Evolutionary conservation across 2,113 vertebrate genomes (phyloP).

Genomic region (Promerops cafer): DNA sequence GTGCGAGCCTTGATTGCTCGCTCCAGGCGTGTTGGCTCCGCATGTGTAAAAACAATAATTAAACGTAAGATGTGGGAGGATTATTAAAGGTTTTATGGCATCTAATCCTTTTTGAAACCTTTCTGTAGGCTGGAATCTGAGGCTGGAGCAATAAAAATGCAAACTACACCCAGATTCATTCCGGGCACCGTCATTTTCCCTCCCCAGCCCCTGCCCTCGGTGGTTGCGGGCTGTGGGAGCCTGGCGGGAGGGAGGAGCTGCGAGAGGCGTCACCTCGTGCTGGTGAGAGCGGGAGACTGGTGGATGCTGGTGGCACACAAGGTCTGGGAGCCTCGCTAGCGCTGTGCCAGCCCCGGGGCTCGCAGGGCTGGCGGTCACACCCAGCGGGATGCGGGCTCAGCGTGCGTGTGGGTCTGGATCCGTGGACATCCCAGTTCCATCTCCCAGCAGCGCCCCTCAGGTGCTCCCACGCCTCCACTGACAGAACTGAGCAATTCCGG

Average conservation of each 20-base stretch:
- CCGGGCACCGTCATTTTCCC: neutral
- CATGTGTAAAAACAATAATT: conserved; percentile 62
- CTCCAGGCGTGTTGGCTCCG: conserved; percentile 52
- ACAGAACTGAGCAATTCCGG: neutral
- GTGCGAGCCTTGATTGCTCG: conserved; percentile 2
- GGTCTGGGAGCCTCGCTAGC: neutral
- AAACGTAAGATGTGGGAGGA: conserved; percentile 52
- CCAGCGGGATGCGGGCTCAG: neutral
- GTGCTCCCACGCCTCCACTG: neutral
- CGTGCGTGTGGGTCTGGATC: rapidly evolving
- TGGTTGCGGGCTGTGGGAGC: neutral
- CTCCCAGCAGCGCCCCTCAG: rapidly evolving
- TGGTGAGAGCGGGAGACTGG: rapidly evolving
- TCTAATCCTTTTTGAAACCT: conserved; percentile 59
- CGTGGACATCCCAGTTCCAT: rapidly evolving
- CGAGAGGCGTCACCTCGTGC: neutral
- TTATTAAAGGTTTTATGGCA: conserved; percentile 62
- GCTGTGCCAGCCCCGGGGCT: neutral
- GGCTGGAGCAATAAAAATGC: conserved; percentile 60
- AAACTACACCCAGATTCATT: conserved; percentile 54
- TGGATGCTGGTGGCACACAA: rapidly evolving
- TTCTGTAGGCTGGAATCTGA: conserved; percentile 53
- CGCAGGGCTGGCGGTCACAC: rapidly evolving
- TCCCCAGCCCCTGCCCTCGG: neutral
- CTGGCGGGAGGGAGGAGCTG: neutral